Base-by-base conservation (phyloP, 2,113 vertebrate species). In the Xenopus borealis region DNA sequence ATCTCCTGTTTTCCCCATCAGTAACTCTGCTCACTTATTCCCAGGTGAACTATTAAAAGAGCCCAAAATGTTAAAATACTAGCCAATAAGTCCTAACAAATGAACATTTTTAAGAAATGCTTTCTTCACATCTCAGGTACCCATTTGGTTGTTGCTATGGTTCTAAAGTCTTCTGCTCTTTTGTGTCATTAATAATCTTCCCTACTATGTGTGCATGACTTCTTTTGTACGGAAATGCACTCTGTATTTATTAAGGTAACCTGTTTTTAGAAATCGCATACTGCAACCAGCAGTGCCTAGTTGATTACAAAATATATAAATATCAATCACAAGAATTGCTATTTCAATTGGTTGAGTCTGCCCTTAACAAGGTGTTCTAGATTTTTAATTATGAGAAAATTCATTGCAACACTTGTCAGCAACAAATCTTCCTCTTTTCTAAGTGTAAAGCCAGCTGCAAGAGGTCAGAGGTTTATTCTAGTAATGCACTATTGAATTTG, bases 231-330 rank as follows among this genome's bases (percentile, higher is more conserved):
- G 17, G 62, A 55, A 18, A 7, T 55, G 7, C 50, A 57, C 13
- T 44, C 16, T 23, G 44, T 19, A 58, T 40, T 73, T 66, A 50
- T 59, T 66, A 58, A 66, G 10, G 20, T 71, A 52, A 2, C 53
- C 64, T 67, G 33, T 77, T n/a, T 66, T 77, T 45, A 52, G 20
- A 14, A 78, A 73, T 61, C 61, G 80, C 64, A 45, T 82, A 80
- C 79, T 85, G 80, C 80, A 86, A 50, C 82, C 76, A 84, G 81
- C 79, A 84, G 77, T 82, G 78, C 81, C 83, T 83, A 62, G 75
- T 0, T 0, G 44, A 12, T 23, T 71, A 61, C 65, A 70, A 70
- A 53, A 23, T 45, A 47, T 55, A 55, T 55, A 55, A 7, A 55
- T 55, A 55, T 50, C 3, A 0, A 63, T 64, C 78, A 66, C 14